Evolutionary conservation across 1,140 invertebrate species (phyloP).

Genomic region (Hermatobates lingyangjiaoensis): DNA sequence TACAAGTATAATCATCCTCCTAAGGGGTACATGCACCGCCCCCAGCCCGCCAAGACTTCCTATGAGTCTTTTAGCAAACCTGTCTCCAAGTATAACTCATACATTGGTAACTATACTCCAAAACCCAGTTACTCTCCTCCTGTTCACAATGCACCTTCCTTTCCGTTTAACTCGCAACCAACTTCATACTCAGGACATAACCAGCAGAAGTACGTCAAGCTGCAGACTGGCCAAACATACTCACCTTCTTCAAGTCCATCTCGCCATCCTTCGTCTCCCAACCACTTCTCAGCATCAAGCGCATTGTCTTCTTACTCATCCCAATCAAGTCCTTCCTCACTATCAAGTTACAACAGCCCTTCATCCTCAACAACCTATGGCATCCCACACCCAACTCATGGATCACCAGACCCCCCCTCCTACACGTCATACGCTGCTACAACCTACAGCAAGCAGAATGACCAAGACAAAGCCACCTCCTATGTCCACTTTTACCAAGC

Average conservation of each 20-base stretch:
- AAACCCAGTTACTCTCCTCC: not conserved
- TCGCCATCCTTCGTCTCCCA: not conserved
- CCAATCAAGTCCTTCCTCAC: not conserved
- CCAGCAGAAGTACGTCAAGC: not conserved
- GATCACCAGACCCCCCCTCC: conserved; percentile 2
- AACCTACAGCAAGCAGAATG: not conserved
- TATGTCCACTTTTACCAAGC: conserved; percentile 5
- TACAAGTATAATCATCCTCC: not conserved
- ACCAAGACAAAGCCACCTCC: not conserved
- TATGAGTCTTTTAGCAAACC: not conserved
- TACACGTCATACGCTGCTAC: not conserved
- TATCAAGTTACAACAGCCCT: not conserved
- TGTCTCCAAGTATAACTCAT: not conserved
- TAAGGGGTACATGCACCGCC: not conserved
- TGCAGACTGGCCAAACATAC: not conserved
- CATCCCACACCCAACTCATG: not conserved
- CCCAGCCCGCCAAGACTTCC: not conserved
- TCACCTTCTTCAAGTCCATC: not conserved
- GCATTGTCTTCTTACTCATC: not conserved
- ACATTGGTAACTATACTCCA: not conserved
- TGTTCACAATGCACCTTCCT: not conserved
- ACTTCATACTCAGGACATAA: not conserved
- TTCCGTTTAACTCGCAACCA: not conserved
- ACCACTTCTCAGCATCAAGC: not conserved
- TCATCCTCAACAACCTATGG: not conserved